Evolutionary conservation across 92 coral and sea anemone genomes (phyloP).

Genomic region (Galaxea fascicularis): DNA sequence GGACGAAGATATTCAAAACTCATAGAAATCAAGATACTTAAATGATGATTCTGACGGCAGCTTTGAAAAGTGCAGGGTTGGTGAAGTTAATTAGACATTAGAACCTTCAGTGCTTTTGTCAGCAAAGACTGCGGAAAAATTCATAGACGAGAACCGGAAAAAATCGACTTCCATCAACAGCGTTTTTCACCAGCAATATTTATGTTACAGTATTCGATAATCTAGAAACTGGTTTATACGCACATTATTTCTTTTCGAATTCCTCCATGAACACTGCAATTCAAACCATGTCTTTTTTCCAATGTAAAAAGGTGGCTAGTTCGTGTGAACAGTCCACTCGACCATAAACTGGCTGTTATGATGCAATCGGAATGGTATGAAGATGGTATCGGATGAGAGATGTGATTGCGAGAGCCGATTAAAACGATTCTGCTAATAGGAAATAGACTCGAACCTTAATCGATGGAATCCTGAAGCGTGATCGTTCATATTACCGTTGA

Average conservation of each 20-base stretch:
- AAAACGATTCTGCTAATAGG: no score
- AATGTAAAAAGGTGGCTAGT: no score
- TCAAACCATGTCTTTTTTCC: not conserved
- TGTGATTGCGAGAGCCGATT: no score
- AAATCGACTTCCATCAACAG: not conserved
- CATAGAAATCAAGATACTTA: not conserved
- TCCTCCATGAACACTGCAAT: not conserved
- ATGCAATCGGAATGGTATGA: no score
- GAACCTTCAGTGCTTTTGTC: not conserved
- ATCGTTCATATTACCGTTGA: no score
- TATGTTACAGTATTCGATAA: not conserved
- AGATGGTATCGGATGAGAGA: no score
- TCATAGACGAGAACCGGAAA: not conserved
- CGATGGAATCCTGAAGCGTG: no score
- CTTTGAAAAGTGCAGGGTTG: not conserved
- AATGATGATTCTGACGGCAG: not conserved
- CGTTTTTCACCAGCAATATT: not conserved
- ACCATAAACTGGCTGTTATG: no score
- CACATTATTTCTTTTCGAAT: not conserved
- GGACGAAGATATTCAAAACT: no score
- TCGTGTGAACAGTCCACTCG: no score
- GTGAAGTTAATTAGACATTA: not conserved
- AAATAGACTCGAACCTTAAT: no score
- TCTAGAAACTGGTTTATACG: not conserved
- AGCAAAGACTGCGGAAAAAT: not conserved